These are phyloP conservation scores for Bubo scandiacus DNA, from an alignment of 2,113 vertebrate species.

Conservation along the genomic window DNA sequence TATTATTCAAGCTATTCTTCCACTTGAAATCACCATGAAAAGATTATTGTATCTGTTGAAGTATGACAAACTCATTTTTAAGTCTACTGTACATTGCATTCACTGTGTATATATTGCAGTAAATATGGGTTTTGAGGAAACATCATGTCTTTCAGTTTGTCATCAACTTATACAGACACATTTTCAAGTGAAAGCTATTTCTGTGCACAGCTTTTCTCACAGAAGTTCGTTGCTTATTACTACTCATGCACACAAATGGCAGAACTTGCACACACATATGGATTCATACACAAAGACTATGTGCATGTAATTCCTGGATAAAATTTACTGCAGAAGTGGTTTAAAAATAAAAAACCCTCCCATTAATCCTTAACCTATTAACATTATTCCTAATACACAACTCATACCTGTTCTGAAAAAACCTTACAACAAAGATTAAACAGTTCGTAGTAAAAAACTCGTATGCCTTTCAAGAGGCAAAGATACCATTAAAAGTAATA, in stretches of 20 bases:
- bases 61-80: not conserved
- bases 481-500: not conserved
- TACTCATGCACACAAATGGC: not conserved
- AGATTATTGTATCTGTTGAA: not conserved
- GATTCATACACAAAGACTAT: not conserved
- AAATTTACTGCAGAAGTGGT: not conserved
- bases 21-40: not conserved
- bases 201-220: constrained; percentile 21
- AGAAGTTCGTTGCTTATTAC: constrained; percentile 3
- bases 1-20: not conserved
- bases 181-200: not conserved
- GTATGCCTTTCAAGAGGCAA: not conserved
- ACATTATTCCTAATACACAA: constrained; percentile 29
- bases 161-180: not conserved
- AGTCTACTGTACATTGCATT: not conserved
- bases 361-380: not conserved
- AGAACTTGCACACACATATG: not conserved
- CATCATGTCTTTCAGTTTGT: constrained; percentile 4
- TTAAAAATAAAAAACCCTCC: constrained; percentile 5
- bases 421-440: not conserved
- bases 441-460: not conserved
- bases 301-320: not conserved
- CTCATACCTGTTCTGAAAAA: constrained; percentile 28
- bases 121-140: not conserved
- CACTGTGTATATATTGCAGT: not conserved